phyloP scores from a whole-genome alignment of 2,113 vertebrate genomes.

The Agelaius tricolor region DNA sequence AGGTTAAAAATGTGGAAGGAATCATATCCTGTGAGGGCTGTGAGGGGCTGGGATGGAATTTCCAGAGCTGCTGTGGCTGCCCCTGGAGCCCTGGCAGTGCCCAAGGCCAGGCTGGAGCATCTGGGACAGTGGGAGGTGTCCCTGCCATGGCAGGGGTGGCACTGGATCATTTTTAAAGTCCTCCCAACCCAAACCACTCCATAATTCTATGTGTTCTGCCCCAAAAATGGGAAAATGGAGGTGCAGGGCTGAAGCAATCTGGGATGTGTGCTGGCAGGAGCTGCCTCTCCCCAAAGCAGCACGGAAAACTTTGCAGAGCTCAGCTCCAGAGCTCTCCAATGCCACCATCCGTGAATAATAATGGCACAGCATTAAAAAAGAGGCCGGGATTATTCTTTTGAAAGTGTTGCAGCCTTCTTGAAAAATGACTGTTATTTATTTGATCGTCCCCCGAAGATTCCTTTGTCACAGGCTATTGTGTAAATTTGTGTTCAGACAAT shows the following conservation, averaged over 20 bases:
- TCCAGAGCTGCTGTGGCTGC: not conserved
- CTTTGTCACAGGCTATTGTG: conserved; percentile 72
- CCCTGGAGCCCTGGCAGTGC: not conserved
- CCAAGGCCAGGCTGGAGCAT: not conserved
- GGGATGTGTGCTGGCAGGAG: not conserved
- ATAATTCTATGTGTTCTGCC: not conserved
- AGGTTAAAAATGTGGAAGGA: not conserved
- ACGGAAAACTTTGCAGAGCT: not conserved
- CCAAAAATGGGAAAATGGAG: not conserved
- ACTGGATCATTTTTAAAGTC: not conserved
- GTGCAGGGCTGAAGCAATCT: not conserved
- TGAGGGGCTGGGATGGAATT: not conserved
- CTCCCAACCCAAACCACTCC: not conserved
- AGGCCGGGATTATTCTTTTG: conserved; percentile 32
- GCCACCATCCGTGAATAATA: not conserved
- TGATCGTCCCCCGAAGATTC: conserved; percentile 63
- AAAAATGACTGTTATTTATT: conserved; percentile 72
- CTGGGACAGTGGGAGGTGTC: not conserved
- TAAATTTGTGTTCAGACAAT: conserved; percentile 68
- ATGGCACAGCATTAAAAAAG: not conserved
- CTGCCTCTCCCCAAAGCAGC: not conserved
- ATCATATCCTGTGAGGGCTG: rapidly evolving
- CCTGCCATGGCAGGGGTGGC: not conserved
- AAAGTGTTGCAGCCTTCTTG: conserved; percentile 40
- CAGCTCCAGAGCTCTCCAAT: not conserved